Base-by-base conservation (phyloP, 2,797 vertebrate genomes). In the Anas flavirostris region DNA sequence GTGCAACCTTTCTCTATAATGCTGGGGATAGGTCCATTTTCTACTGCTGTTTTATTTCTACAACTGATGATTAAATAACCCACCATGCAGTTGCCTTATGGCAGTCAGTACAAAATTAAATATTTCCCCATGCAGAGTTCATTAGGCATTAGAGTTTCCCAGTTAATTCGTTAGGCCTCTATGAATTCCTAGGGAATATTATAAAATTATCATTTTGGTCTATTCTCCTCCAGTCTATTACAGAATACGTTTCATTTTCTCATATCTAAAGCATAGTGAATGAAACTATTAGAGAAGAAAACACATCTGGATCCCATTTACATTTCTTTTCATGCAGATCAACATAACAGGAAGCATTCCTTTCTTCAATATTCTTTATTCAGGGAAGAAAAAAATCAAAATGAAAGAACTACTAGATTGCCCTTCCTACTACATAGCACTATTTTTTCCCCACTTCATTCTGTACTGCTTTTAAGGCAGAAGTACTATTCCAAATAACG, bases 91-190 rank as follows among this genome's bases (percentile, higher is more conserved):
- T 91, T 95, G 90, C 91, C 86, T 92, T 91, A 95, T 89, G 90
- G 93, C 92, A 94, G 85, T 93, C 92, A 87, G 89, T 93, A 90
- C 76, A 93, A 83, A 95, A 97, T 97, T 96, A 95, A 97, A 90
- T 96, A 94, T 86, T 95, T 97, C 95, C 83, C 95, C 89, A 85
- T 92, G 92, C 95, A 96, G 95, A 97, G 96, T 97, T 97, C 94
- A 97, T 97, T 97, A 97, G 94, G 88, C 91, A 93, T 92, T 82
- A 90, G 88, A 90, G 78, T 95, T 96, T 97, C 89, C 95, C 84
- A 96, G 95, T 97, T 97, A 97, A 97, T 97, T 97, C 3, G n/a
- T 96, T 96, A 96, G 94, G 92, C 80, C 93, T 96, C 94, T 94
- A 75, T 82, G 93, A 96, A 97, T 96, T 96, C 93, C 93, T 66